These are phyloP conservation scores for Hemibagrus guttatus DNA, from an alignment of 2,797 vertebrate genomes.

Conservation along the genomic window DNA sequence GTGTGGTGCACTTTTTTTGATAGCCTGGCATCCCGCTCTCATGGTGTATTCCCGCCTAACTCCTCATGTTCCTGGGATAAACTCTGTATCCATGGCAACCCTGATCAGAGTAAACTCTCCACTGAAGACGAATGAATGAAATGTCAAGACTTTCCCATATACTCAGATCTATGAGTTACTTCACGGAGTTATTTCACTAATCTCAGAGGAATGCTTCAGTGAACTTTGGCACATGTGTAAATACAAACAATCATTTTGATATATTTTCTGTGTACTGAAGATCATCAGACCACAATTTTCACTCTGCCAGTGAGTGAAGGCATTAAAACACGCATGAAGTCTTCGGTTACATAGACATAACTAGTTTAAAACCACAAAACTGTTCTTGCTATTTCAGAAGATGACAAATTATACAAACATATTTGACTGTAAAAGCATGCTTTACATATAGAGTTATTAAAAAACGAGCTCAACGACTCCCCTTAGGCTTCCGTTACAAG, in stretches of 20 bases:
- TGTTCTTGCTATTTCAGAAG: not conserved
- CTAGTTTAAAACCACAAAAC: not conserved
- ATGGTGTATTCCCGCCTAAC: not conserved
- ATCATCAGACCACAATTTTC: not conserved
- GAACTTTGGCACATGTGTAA: conserved; percentile 9
- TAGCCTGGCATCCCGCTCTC: not conserved
- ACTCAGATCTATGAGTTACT: not conserved
- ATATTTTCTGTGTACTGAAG: not conserved
- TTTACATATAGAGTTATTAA: not conserved
- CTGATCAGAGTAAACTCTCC: not conserved
- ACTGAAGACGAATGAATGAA: not conserved
- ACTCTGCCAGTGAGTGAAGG: not conserved
- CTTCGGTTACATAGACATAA: not conserved
- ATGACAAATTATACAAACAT: not conserved
- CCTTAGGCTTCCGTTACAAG: not conserved
- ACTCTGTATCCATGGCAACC: not conserved
- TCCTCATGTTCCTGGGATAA: not conserved
- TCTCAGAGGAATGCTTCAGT: conserved; percentile 12
- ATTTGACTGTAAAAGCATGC: not conserved
- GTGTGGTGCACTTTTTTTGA: not conserved
- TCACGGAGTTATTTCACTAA: not conserved
- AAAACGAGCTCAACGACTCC: not conserved
- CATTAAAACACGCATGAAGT: not conserved
- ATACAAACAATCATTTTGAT: not conserved
- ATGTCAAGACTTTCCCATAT: conserved; percentile 25